Base-by-base conservation (phyloP, 2,113 vertebrate genomes). In the Myotis yumanensis region DNA sequence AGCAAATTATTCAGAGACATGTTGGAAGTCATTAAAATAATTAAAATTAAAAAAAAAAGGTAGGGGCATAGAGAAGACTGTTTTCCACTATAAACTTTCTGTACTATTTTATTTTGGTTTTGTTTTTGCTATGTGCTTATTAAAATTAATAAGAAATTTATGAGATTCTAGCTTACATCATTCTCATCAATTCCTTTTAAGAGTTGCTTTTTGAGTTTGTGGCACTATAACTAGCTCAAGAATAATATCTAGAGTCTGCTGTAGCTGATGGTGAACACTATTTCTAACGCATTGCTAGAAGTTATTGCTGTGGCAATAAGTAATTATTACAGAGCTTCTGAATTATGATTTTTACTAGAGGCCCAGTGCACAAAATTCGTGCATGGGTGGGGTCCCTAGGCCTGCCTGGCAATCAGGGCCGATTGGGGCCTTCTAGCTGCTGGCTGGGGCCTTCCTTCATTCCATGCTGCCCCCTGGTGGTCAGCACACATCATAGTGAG, bases 161-260 rank as follows among this genome's bases (percentile, higher is more conserved):
- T 30, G 40, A 92, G 35, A 94, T 81, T 76, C 28, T 40, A 88
- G 48, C 17, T 76, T 96, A n/a, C 18, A 83, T 83, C 48, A 77
- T 89, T 90, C 37, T 86, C 57, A 86, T 76, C 11, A 57, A 66
- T n/a, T 85, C 88, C 52, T 72, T 62, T 91, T 87, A 91, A 54
- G 66, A 85, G 77, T 43, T 69, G 54, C 8, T 35, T 81, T 76
- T 68, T 57, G 88, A 62, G 32, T 87, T 40, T 91, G 11, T 59
- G 23, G 54, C 48, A 51, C 37, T 89, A 64, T 69, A 40, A 54
- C 68, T 35, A 40, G 23, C 23, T 17, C 11, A 90, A 95, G 66
- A 86, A 76, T 90, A 90, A 64, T 23, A 62, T 91, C 68, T 82
- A 30, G 0, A 77, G 16, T 52, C 7, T 48, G 18, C 23, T 66